phyloP scores from a whole-genome alignment of 2,113 vertebrate genomes.

The Oreochromis aureus region DNA sequence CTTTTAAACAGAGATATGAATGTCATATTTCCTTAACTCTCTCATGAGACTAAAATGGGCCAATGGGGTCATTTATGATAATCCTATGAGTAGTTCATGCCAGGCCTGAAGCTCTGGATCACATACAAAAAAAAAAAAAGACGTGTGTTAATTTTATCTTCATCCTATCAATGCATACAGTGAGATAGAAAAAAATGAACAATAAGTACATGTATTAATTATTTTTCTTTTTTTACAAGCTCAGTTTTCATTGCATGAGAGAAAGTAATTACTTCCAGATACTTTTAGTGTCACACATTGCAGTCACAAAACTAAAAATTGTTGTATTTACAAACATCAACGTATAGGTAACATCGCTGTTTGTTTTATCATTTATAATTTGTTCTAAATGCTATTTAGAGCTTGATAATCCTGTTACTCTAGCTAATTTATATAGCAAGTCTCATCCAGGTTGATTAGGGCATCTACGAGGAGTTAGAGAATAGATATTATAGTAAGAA shows the following conservation, averaged over 20 bases:
- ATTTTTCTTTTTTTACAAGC: background rate
- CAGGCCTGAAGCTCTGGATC: background rate
- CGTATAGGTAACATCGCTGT: background rate
- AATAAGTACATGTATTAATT: background rate
- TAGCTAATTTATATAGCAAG: background rate
- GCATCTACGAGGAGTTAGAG: background rate
- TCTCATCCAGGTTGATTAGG: background rate
- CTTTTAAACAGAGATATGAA: background rate
- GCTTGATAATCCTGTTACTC: background rate
- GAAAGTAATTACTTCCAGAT: background rate
- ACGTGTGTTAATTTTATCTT: background rate
- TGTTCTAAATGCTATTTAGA: background rate
- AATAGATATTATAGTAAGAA: background rate
- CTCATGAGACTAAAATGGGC: background rate
- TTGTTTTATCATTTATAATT: background rate
- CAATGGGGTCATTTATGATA: background rate
- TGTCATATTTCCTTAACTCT: background rate
- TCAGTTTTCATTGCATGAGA: background rate
- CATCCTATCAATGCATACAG: background rate
- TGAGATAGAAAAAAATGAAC: background rate
- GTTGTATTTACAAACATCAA: background rate
- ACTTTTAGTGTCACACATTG: background rate
- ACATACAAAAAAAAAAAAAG: accelerated
- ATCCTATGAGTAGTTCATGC: background rate
- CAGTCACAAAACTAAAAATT: background rate